Percentiles rank a stretch among this genome's conserved stretches.
Evolutionary conservation across 92 coral and sea anemone genomes (phyloP).

Genomic region (Plumapathes pennacea): DNA sequence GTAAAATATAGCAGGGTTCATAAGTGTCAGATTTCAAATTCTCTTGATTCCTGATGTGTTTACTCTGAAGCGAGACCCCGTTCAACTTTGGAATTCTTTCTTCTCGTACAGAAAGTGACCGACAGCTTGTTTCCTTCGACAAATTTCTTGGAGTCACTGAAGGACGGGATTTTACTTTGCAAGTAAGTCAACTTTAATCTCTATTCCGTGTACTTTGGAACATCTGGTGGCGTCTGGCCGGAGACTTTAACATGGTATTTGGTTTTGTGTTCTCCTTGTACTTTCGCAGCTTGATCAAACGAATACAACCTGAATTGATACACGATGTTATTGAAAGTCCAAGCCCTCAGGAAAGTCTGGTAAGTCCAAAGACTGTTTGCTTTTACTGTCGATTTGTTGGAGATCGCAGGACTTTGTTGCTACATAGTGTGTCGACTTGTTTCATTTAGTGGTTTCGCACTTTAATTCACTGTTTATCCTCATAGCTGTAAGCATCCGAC

Average conservation of each 20-base stretch:
- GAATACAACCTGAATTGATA: constrained; percentile 54
- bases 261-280: constrained; percentile 21
- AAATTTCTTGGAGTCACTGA: constrained; percentile 51
- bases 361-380: constrained; percentile 19
- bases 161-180: constrained; percentile 60
- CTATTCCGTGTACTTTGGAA: constrained; percentile 5
- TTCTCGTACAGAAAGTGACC: constrained; percentile 53
- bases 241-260: constrained; percentile 1
- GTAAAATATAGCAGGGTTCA: constrained; percentile 25
- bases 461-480: too few species aligned
- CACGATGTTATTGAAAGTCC: constrained; percentile 63
- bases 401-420: too few species aligned
- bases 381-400: too few species aligned
- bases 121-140: constrained; percentile 50
- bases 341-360: constrained; percentile 48
- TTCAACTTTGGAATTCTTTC: constrained; percentile 24
- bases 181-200: constrained; percentile 29
- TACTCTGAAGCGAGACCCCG: constrained; percentile 12
- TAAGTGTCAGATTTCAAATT: constrained; percentile 60
- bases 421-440: too few species aligned
- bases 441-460: too few species aligned
- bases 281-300: constrained; percentile 60
- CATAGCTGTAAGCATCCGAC: too few species aligned
- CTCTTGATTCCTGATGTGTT: constrained; percentile 18
- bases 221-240: not conserved